Percentiles rank a stretch among this genome's conserved stretches.
Evolutionary conservation across 30 jellyfish, hydroid and myxozoan species (phyloP).

Genomic region (Catostylus mosaicus): DNA sequence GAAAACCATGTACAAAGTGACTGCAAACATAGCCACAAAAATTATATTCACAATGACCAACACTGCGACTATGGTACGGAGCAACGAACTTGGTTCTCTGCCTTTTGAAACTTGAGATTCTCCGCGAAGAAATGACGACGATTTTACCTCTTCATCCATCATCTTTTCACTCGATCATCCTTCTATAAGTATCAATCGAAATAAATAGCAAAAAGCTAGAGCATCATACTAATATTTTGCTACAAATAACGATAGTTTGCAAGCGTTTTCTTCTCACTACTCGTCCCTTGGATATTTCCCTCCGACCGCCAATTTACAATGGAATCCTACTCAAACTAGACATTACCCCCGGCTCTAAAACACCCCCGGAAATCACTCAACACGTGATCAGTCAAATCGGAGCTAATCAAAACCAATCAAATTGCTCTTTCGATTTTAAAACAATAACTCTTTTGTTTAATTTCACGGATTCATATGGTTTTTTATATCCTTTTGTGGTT

Average conservation of each 20-base stretch:
- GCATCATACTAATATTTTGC: background rate
- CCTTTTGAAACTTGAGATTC: conserved; percentile 13
- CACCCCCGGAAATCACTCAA: conserved; percentile 40
- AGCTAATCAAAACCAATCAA: conserved; percentile 43
- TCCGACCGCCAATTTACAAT: conserved; percentile 55
- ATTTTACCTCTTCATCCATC: background rate
- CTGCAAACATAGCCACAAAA: background rate
- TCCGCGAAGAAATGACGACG: conserved; percentile 12
- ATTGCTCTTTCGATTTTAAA: background rate
- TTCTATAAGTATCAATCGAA: background rate
- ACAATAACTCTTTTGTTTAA: conserved; percentile 13
- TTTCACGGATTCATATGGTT: conserved; percentile 6
- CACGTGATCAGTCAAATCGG: conserved; percentile 37
- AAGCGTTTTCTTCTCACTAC: too few relatives aligned
- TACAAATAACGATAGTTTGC: background rate
- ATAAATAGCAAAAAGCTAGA: background rate
- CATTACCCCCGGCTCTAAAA: conserved; percentile 38
- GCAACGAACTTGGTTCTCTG: background rate
- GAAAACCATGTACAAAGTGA: background rate
- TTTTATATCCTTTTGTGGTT: conserved; percentile 8
- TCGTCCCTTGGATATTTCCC: conserved; percentile 30
- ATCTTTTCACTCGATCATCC: background rate
- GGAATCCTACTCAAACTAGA: background rate
- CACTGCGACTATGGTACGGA: conserved; percentile 3
- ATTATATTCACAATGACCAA: conserved; percentile 4